Conservation (phyloP, 2,113 vertebrate genomes). For the Scortum barcoo region DNA sequence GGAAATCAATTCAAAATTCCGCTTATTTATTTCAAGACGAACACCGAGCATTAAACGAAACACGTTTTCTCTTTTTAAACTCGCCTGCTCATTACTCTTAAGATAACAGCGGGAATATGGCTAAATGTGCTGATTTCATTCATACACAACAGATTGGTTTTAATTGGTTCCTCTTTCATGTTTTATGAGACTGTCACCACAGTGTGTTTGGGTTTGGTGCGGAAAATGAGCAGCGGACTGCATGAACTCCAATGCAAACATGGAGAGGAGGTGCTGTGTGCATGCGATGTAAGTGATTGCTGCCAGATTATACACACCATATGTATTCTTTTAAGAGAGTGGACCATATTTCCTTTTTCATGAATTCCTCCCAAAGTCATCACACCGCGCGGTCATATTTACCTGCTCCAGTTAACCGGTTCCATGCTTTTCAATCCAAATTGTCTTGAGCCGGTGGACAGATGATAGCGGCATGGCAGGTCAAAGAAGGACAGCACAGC, state of each 20-base stretch:
- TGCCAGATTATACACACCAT: slow-evolving; percentile 70
- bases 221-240: slow-evolving; percentile 79
- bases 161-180: slow-evolving; percentile 75
- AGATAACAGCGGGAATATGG: slow-evolving; percentile 71
- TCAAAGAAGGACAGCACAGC: slow-evolving; percentile 68
- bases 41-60: slow-evolving; percentile 63
- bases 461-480: slow-evolving; percentile 62
- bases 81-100: slow-evolving; percentile 68
- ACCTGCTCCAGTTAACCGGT: slow-evolving; percentile 57
- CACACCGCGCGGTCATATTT: slow-evolving; percentile 32
- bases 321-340: slow-evolving; percentile 62
- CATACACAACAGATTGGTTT: slow-evolving; percentile 58
- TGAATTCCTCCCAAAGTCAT: slow-evolving; percentile 65
- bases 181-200: slow-evolving; percentile 71
- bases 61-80: slow-evolving; percentile 55
- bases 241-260: slow-evolving; percentile 72
- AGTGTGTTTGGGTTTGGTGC: slow-evolving; percentile 70
- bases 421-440: slow-evolving; percentile 63
- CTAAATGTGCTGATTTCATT: slow-evolving; percentile 75
- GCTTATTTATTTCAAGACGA: slow-evolving; percentile 75
- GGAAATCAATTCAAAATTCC: slow-evolving; percentile 53
- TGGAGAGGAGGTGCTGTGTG: slow-evolving; percentile 63
- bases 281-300: slow-evolving; percentile 67
- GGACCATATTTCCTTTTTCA: slow-evolving; percentile 56
- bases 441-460: slow-evolving; percentile 42